These are phyloP conservation scores for Drosophila nannoptera DNA, from an alignment of 1,140 invertebrate species.

Conservation along the genomic window DNA sequence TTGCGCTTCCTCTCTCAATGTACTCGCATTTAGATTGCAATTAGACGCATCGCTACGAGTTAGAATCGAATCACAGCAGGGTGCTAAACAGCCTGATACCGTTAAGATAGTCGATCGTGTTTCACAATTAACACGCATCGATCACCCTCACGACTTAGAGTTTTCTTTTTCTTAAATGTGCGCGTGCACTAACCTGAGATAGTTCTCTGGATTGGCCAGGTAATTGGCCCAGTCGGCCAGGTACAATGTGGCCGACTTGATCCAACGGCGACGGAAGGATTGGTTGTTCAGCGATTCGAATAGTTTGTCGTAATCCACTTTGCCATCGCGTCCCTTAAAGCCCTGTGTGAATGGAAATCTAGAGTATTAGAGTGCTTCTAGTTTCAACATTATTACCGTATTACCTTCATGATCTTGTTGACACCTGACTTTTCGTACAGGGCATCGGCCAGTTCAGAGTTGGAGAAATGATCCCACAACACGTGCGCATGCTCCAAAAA, in stretches of 20 bases:
- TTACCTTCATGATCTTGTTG: constrained; percentile 82
- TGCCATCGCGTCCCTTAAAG: constrained; percentile 84
- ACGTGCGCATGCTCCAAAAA: constrained; percentile 86
- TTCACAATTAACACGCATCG: constrained; percentile 54
- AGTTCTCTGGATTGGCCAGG: constrained; percentile 86
- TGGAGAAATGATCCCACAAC: constrained; percentile 88
- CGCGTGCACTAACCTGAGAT: constrained; percentile 82
- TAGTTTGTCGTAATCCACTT: constrained; percentile 85
- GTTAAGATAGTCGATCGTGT: constrained; percentile 59
- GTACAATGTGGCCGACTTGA: constrained; percentile 86
- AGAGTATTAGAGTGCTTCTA: neutral
- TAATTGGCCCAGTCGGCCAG: constrained; percentile 87
- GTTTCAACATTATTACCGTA: neutral
- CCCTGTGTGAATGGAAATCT: constrained; percentile 50
- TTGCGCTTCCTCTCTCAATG: neutral
- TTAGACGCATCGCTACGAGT: constrained; percentile 28
- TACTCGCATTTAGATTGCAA: constrained; percentile 22
- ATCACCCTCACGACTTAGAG: constrained; percentile 17
- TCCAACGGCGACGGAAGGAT: constrained; percentile 87
- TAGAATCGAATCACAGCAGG: constrained; percentile 52
- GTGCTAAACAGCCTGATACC: constrained; percentile 62
- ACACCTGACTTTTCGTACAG: constrained; percentile 87
- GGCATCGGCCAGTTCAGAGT: constrained; percentile 86
- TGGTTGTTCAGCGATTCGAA: constrained; percentile 89
- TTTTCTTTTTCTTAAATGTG: neutral